A percentile compares a stretch with the other conserved stretches of the same genome.
These are phyloP conservation scores for Botia kubotai DNA, from an alignment of 2,797 vertebrate genomes.

Conservation along the genomic window DNA sequence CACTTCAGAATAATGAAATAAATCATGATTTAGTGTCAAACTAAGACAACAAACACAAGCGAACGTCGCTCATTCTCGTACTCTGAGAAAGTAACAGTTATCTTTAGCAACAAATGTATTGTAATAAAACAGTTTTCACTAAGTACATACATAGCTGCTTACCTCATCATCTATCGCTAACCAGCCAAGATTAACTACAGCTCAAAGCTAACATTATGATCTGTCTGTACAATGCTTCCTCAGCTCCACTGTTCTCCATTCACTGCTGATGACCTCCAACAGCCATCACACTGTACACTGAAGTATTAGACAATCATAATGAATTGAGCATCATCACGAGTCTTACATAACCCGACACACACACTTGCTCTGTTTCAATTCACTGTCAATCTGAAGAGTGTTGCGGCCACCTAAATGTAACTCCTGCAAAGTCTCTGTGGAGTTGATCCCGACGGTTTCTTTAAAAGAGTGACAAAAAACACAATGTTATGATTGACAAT, in stretches of 20 bases:
- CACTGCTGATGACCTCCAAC: neutral
- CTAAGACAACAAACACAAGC: neutral
- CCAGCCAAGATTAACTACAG: neutral
- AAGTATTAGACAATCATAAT: neutral
- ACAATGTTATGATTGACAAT: slow-evolving; percentile 36
- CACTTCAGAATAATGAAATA: slow-evolving; percentile 23
- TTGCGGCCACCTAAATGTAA: neutral
- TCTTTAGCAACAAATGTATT: neutral
- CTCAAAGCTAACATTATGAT: neutral
- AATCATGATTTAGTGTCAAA: slow-evolving; percentile 30
- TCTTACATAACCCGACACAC: neutral
- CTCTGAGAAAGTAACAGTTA: slow-evolving; percentile 8
- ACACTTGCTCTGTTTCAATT: neutral
- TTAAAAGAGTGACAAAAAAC: neutral
- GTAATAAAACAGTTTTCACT: neutral
- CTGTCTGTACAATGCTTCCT: neutral
- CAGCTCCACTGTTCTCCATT: neutral
- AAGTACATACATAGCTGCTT: slow-evolving; percentile 23
- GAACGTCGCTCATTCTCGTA: neutral
- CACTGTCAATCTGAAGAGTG: neutral
- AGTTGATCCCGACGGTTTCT: slow-evolving; percentile 11
- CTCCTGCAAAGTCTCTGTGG: neutral
- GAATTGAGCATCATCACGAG: neutral
- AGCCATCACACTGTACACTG: neutral
- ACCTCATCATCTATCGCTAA: neutral